Evolutionary conservation across 2,113 vertebrate species (phyloP).

Genomic region (Myocastor coypus): DNA sequence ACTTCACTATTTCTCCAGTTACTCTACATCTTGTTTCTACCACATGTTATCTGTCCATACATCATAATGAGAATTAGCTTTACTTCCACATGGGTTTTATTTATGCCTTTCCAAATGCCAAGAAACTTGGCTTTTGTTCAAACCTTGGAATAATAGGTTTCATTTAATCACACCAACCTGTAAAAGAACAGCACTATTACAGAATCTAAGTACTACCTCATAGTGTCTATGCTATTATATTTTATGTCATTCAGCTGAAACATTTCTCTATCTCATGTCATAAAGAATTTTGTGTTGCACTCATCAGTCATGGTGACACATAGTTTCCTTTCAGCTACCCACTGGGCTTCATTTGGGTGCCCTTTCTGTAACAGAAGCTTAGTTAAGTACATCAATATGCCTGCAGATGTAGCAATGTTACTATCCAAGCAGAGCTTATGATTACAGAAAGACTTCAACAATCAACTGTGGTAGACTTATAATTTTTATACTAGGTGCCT

Average conservation of each 20-base stretch:
- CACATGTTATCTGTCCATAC: not conserved
- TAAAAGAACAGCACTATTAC: not conserved
- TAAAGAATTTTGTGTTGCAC: not conserved
- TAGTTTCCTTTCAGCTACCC: not conserved
- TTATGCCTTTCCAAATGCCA: not conserved
- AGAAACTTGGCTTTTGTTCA: not conserved
- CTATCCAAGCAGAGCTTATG: not conserved
- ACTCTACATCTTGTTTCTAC: not conserved
- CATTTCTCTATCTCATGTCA: not conserved
- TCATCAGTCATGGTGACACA: not conserved
- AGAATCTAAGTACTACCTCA: not conserved
- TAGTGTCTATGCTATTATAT: not conserved
- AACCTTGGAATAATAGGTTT: not conserved
- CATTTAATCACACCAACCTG: not conserved
- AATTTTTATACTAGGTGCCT: not conserved
- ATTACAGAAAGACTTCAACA: not conserved
- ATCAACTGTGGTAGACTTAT: not conserved
- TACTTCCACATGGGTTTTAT: not conserved
- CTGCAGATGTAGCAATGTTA: not conserved
- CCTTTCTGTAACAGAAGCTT: not conserved
- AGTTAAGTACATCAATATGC: not conserved
- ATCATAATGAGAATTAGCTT: slow-evolving; percentile 15
- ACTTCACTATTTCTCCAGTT: not conserved
- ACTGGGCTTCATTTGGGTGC: not conserved
- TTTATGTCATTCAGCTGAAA: not conserved